A percentile compares a stretch with the other conserved stretches of the same genome.
Conservation (phyloP, 2,797 vertebrate species). For the Prunella strophiata region DNA sequence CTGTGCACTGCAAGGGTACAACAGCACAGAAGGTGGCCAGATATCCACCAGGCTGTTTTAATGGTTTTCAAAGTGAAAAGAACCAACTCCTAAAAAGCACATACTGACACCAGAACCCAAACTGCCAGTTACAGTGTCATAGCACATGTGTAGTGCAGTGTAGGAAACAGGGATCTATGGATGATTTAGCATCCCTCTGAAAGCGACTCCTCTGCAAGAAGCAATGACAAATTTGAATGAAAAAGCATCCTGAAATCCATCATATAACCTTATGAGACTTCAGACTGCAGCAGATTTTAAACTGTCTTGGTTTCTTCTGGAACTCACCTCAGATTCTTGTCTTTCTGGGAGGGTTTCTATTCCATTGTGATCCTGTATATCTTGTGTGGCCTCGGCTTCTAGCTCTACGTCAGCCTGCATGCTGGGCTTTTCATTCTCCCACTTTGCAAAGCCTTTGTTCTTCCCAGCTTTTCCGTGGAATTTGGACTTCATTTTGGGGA, state of each 20-base stretch:
- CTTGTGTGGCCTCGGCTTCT: conserved; percentile 50
- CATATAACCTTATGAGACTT: neutral
- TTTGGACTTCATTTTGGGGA: conserved; percentile 94
- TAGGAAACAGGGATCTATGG: neutral
- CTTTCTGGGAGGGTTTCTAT: conserved; percentile 73
- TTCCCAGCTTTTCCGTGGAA: conserved; percentile 87
- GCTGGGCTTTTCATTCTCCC: conserved; percentile 87
- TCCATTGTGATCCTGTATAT: conserved; percentile 73
- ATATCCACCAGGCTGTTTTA: neutral
- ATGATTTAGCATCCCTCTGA: neutral
- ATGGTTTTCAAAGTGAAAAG: neutral
- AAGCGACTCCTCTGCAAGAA: neutral
- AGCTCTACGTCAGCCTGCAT: conserved; percentile 64
- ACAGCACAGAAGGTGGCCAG: neutral
- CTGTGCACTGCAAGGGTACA: neutral
- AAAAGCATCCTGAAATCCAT: neutral
- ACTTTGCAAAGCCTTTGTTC: conserved; percentile 89
- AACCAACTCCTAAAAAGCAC: neutral
- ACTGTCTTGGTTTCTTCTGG: neutral
- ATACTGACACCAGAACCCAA: neutral
- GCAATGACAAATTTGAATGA: neutral
- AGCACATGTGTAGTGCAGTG: neutral
- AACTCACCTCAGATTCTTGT: conserved; percentile 79
- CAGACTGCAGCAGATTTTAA: neutral
- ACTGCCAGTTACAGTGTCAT: neutral